Base-by-base conservation (phyloP, 2,888 invertebrate species). In the Thera obeliscata region DNA sequence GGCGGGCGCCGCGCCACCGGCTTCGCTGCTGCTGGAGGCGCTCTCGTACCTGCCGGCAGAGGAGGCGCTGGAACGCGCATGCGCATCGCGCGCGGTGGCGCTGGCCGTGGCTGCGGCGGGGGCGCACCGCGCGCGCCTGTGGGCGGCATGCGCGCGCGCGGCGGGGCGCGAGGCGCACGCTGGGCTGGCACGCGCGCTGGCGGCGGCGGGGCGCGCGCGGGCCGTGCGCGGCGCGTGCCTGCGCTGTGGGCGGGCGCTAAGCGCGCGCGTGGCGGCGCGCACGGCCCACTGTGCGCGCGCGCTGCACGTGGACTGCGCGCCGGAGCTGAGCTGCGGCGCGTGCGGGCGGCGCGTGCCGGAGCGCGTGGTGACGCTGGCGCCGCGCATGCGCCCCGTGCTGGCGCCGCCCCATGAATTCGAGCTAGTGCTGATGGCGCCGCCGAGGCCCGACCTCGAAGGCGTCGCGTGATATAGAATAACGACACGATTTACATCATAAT, bases 401-500 rank as follows among this genome's bases (percentile, higher is more conserved):
- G 65, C 81, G 62, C 75, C 79, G n/a, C 22, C 56, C 7, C 22
- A 41, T 43, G 79, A 85, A 49, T 83, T 82, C 74, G 78, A 80
- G 1, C 77, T 91, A 38, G 72, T 75, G n/a, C 78, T 91, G 48
- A 81, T 81, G 36, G 93, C 93, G 5, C 91, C 93, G 43, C 93
- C 93, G 43, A 81, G 91, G 4, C 93, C 88, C 0, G 92, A 93
- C 68, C 86, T 94, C 57, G 93, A 94, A 71, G 91, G 92, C 1
- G 71, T 87, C 48, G 87, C 88, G 2, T 88, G 74, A 80, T n/a
- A 46, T 46, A 46, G 43, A 9, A 9, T 9, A 46, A 41, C 7
- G 41, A 1, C 41, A 4, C 41, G 41, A 41, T 41, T 41, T 41
- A 41, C 6, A 41, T 41, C 41, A 50, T 50, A 7, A 7, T 22